Percentiles rank a stretch among this genome's conserved stretches.
phyloP scores from a whole-genome alignment of 2,888 invertebrate genomes.

The Pycnomerus fuliginosus region DNA sequence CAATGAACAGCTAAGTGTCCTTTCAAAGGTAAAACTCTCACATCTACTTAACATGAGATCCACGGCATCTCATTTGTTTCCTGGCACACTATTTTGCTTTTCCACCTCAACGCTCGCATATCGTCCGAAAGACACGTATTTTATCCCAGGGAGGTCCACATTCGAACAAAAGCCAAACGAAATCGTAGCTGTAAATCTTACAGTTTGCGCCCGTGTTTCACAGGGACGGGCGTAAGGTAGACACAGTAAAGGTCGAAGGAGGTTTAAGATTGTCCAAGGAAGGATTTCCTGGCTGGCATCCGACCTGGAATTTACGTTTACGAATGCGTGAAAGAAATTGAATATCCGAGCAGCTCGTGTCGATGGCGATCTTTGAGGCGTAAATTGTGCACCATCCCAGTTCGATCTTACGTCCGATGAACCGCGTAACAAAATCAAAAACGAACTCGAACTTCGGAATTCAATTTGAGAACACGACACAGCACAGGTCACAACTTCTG shows the following conservation, averaged over 20 bases:
- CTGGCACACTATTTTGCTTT: too few species aligned
- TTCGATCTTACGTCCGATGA: slow-evolving; percentile 31
- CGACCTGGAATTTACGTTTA: slow-evolving; percentile 40
- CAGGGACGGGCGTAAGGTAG: neutral
- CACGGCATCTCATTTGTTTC: too few species aligned
- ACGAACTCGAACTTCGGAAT: slow-evolving; percentile 35
- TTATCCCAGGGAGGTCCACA: too few species aligned
- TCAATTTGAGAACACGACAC: slow-evolving; percentile 26
- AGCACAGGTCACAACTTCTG: slow-evolving; percentile 33
- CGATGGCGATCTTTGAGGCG: slow-evolving; percentile 36
- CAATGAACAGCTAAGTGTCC: too few species aligned
- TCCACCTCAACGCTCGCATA: too few species aligned
- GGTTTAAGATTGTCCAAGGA: slow-evolving; percentile 29
- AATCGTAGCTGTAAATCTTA: slow-evolving; percentile 14
- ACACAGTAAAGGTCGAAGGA: slow-evolving; percentile 14
- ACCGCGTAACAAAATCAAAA: slow-evolving; percentile 42
- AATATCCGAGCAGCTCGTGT: slow-evolving; percentile 37
- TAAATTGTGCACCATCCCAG: slow-evolving; percentile 34
- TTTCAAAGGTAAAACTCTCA: too few species aligned
- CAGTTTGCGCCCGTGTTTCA: slow-evolving; percentile 1
- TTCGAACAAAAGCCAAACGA: slow-evolving; percentile 6
- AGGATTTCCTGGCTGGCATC: slow-evolving; percentile 30
- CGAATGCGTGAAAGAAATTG: slow-evolving; percentile 43
- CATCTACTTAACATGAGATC: too few species aligned
- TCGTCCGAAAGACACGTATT: too few species aligned